Conservation (phyloP, 2,888 invertebrate species). For the Acleris literana region DNA sequence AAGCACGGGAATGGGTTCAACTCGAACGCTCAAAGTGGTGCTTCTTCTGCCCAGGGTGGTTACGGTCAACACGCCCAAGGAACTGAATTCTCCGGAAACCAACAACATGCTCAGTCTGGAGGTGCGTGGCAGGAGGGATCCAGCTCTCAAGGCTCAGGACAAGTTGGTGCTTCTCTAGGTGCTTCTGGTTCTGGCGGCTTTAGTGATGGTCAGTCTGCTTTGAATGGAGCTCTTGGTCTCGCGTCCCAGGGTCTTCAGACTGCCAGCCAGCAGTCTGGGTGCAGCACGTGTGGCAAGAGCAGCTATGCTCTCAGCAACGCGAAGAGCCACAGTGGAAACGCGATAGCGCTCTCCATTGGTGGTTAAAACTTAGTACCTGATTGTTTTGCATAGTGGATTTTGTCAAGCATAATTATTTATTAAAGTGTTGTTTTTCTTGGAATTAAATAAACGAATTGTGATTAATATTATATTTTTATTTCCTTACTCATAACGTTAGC, state of each 20-base stretch:
- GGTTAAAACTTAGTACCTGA: slow-evolving; percentile 51
- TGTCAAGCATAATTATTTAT: not conserved
- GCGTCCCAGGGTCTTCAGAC: slow-evolving; percentile 64
- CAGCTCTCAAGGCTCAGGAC: slow-evolving; percentile 24
- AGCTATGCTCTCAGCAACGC: slow-evolving; percentile 73
- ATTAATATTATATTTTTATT: not conserved
- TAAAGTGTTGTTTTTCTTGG: not conserved
- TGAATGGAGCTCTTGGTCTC: slow-evolving; percentile 62
- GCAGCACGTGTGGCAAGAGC: slow-evolving; percentile 67
- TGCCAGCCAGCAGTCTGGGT: slow-evolving; percentile 50
- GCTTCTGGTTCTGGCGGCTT: slow-evolving; percentile 35
- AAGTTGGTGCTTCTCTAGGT: slow-evolving; percentile 35
- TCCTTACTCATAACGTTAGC: not conserved
- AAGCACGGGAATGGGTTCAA: slow-evolving; percentile 20
- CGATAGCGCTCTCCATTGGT: slow-evolving; percentile 71
- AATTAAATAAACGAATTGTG: slow-evolving; percentile 6
- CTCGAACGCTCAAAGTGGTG: slow-evolving; percentile 21
- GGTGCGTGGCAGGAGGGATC: slow-evolving; percentile 40
- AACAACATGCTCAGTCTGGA: slow-evolving; percentile 25
- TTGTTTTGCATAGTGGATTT: slow-evolving; percentile 9
- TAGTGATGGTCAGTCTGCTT: slow-evolving; percentile 48
- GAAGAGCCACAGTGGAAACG: slow-evolving; percentile 67
- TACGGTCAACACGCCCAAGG: not conserved
- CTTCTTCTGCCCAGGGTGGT: slow-evolving; percentile 14
- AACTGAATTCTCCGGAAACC: slow-evolving; percentile 15